These are phyloP conservation scores for Tichodroma muraria DNA, from an alignment of 2,113 vertebrate species.

Conservation along the genomic window DNA sequence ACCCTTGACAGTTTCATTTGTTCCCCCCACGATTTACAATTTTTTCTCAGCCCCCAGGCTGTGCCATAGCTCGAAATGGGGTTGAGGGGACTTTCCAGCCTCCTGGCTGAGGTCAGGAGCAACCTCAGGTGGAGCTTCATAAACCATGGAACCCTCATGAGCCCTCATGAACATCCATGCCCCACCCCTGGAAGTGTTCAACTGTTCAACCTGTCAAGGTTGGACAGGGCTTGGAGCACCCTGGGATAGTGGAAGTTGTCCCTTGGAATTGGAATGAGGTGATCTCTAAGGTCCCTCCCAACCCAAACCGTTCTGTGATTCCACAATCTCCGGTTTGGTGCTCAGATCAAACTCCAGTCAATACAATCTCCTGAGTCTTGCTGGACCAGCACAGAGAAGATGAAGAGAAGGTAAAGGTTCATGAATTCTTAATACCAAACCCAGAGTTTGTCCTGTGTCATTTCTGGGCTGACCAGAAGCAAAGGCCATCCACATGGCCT, in stretches of 20 bases:
- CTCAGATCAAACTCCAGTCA: background rate
- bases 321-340: background rate
- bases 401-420: background rate
- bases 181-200: background rate
- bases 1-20: background rate
- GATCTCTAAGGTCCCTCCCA: background rate
- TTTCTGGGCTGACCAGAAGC: background rate
- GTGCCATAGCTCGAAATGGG: background rate
- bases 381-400: background rate
- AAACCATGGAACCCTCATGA: background rate
- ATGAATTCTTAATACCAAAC: background rate
- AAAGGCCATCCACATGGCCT: fast-evolving
- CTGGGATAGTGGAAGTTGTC: background rate
- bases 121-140: background rate
- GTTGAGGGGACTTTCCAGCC: background rate
- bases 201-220: too few species aligned
- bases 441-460: background rate
- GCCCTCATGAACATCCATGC: too few species aligned
- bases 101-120: background rate
- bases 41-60: background rate
- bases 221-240: fast-evolving
- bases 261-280: background rate
- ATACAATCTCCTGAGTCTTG: background rate
- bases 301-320: background rate
- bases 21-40: background rate